Conservation (phyloP, 2,888 invertebrate genomes). For the Acanthosepion esculentum region DNA sequence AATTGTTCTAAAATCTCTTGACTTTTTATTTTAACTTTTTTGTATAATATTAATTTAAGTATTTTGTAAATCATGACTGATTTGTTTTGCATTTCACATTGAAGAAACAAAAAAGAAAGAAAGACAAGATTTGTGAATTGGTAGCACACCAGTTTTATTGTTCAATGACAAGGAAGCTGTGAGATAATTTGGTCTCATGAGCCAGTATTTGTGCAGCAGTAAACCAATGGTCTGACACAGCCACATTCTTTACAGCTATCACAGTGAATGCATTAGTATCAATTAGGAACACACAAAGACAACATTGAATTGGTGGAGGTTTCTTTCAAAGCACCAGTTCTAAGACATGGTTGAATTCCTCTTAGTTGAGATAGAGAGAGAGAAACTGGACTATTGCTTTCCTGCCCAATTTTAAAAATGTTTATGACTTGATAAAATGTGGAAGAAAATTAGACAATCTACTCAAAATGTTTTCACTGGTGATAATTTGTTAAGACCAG, state of each 20-base stretch:
- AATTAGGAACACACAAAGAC: constrained; percentile 41
- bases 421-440: background rate
- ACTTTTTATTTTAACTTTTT: background rate
- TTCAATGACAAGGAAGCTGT: constrained; percentile 38
- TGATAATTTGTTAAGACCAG: constrained; percentile 34
- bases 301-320: constrained; percentile 42
- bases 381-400: background rate
- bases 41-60: too few relatives aligned
- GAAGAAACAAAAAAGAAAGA: background rate
- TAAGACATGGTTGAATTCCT: constrained; percentile 40
- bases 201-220: constrained; percentile 45
- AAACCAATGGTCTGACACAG: constrained; percentile 44
- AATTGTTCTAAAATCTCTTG: too few relatives aligned
- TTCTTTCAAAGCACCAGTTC: constrained; percentile 47
- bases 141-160: constrained; percentile 43
- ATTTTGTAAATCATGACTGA: background rate
- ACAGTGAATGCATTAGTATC: constrained; percentile 45
- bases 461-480: background rate
- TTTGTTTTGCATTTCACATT: too few relatives aligned
- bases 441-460: constrained; percentile 33
- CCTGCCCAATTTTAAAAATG: constrained; percentile 13
- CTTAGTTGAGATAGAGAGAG: background rate
- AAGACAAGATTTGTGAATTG: constrained; percentile 39
- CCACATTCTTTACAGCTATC: constrained; percentile 44
- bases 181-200: constrained; percentile 37